A percentile compares a stretch with the other conserved stretches of the same genome.
Conservation (phyloP, 2,888 invertebrate species). For the Scrobipalpa atriplicella region DNA sequence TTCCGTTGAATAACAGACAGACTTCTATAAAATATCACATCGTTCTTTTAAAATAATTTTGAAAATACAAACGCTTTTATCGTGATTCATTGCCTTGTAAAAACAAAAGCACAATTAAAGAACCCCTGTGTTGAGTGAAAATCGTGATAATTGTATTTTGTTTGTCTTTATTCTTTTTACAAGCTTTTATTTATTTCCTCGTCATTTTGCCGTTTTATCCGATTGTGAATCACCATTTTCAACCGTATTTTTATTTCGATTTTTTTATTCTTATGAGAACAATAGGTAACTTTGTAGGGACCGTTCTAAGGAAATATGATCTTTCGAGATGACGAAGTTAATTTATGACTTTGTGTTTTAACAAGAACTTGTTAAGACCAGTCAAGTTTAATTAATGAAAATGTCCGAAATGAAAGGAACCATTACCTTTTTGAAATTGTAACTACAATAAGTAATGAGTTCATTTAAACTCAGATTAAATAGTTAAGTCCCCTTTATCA, state of each 20-base stretch:
- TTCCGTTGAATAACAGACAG: not conserved
- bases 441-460: too few relatives aligned
- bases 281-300: not conserved
- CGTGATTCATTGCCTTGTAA: conserved; percentile 19
- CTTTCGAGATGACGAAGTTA: conserved; percentile 2
- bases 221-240: not conserved
- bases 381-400: too few relatives aligned
- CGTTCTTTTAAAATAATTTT: not conserved
- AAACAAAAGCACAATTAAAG: conserved; percentile 12
- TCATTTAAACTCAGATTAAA: too few relatives aligned
- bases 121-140: not conserved
- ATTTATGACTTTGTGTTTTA: conserved; percentile 9
- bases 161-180: not conserved
- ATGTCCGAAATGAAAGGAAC: too few relatives aligned
- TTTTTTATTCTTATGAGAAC: not conserved
- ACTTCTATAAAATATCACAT: not conserved
- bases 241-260: not conserved
- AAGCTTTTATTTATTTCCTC: not conserved
- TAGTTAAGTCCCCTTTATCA: too few relatives aligned
- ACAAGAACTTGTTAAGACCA: not conserved
- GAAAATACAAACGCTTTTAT: conserved; percentile 7
- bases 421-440: too few relatives aligned
- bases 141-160: conserved; percentile 13
- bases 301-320: conserved; percentile 1
- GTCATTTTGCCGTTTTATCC: not conserved